Evolutionary conservation across 1,140 invertebrate species (phyloP).

Genomic region (Agraylea sexmaculata): DNA sequence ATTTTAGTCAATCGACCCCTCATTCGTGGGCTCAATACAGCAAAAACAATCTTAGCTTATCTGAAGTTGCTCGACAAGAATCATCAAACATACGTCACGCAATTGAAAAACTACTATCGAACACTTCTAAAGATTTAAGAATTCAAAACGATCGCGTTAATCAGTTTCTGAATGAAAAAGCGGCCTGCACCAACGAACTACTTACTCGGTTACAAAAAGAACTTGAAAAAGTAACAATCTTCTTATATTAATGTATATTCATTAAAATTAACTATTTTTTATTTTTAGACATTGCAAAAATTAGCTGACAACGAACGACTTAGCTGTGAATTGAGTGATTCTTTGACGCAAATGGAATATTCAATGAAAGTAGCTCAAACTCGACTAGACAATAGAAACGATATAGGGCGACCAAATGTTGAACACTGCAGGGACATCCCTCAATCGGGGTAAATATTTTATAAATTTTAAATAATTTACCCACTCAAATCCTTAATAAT

Average conservation of each 20-base stretch:
- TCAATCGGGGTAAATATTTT: constrained; percentile 44
- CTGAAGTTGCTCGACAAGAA: constrained; percentile 48
- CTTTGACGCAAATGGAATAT: constrained; percentile 51
- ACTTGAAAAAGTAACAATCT: constrained; percentile 39
- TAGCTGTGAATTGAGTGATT: constrained; percentile 26
- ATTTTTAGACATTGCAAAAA: constrained; percentile 44
- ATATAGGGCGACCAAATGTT: constrained; percentile 45
- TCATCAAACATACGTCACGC: constrained; percentile 49
- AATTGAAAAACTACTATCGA: constrained; percentile 49
- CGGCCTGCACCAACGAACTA: constrained; percentile 54
- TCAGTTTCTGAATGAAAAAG: constrained; percentile 48
- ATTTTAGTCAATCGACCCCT: constrained; percentile 47
- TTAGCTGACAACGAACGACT: constrained; percentile 53
- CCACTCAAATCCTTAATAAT: neutral
- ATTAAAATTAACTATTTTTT: neutral
- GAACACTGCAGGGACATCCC: constrained; percentile 60
- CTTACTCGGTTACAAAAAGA: constrained; percentile 53
- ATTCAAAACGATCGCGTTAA: constrained; percentile 62
- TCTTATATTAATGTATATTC: neutral
- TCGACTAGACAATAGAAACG: constrained; percentile 54
- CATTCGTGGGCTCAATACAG: constrained; percentile 61
- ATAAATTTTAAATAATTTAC: neutral
- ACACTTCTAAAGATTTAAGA: constrained; percentile 55
- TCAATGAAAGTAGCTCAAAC: constrained; percentile 70
- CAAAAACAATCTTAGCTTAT: constrained; percentile 48